Evolutionary conservation across 2,797 vertebrate species (phyloP), one percentile per base, ranked within the genome.

Genomic region (Podarcis lilfordi): DNA sequence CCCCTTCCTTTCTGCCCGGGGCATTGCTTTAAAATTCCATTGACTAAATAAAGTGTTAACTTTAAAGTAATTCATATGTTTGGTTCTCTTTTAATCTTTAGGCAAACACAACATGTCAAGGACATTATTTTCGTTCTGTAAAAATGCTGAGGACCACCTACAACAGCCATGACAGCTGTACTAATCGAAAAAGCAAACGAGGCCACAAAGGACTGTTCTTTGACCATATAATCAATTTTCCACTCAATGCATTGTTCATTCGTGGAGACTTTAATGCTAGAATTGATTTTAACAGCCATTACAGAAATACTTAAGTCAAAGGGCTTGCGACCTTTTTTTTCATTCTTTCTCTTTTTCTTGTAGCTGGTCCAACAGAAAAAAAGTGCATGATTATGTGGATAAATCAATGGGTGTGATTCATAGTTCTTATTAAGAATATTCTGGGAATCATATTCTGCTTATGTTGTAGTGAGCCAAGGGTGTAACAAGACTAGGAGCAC

Each of bases 201-300:
- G 95, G 96, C 96, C 96, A 97, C 96, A 96, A 96, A 97, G 95
- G 96, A 96, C 96, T 95, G 91, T 97, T 97, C 96, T 97, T 96
- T 97, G 96, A 96, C 96, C 96, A 97, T 97, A 96, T 96, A 97
- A 97, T 97, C 97, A 97, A 97, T 97, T 97, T 97, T 97, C 96
- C 94, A 96, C 96, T 97, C 96, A 96, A 96, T 96, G 96, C 96
- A 96, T 97, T 97, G 97, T 96, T 97, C 97, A 94, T 96, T 97
- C 96, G 96, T 96, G 95, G 94, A 96, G 96, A 96, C 95, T 97
- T 97, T 97, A 97, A 96, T 97, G 95, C 95, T 97, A 95, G 96
- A 97, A 97, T 97, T 97, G 97, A 97, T 97, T 97, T 97, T 96
- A 97, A 96, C 96, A 97, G 93, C 96, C 96, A 97, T 97, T 97